These are phyloP conservation scores for Entelurus aequoreus DNA, from an alignment of 2,113 vertebrate genomes.

Conservation along the genomic window DNA sequence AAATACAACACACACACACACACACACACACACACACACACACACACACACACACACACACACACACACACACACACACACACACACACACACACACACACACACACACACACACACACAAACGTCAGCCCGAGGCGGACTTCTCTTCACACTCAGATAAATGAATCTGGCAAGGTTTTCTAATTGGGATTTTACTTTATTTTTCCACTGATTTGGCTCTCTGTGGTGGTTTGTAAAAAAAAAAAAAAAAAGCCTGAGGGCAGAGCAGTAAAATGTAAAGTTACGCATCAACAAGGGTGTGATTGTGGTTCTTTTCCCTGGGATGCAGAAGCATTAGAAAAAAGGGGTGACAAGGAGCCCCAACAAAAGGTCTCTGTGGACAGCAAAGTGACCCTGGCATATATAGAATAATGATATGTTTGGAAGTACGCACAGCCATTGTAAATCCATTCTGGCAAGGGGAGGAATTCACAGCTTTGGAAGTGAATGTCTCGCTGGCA, in stretches of 20 bases:
- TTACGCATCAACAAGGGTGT: slow-evolving; percentile 18
- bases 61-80: background rate
- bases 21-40: slow-evolving; percentile 1
- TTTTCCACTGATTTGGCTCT: background rate
- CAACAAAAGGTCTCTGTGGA: slow-evolving; percentile 42
- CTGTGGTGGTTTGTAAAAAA: background rate
- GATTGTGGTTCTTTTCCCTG: slow-evolving; percentile 17
- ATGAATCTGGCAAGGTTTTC: slow-evolving; percentile 21
- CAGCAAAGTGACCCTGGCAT: slow-evolving; percentile 42
- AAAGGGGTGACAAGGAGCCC: background rate
- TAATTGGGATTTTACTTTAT: slow-evolving; percentile 27
- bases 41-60: background rate
- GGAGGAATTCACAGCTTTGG: slow-evolving; percentile 57
- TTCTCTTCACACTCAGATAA: slow-evolving; percentile 10
- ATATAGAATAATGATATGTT: slow-evolving; percentile 68
- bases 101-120: background rate
- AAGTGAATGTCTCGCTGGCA: slow-evolving; percentile 21
- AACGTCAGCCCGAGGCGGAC: background rate
- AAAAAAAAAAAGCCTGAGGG: background rate
- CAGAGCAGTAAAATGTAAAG: slow-evolving; percentile 3
- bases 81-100: background rate
- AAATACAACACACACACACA: no score
- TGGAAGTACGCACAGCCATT: slow-evolving; percentile 53
- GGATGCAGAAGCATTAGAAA: slow-evolving; percentile 7
- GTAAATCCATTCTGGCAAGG: slow-evolving; percentile 46